Percentiles rank a stretch among this genome's conserved stretches.
Conservation (phyloP, 2,888 invertebrate species). For the Drosophila tripunctata region DNA sequence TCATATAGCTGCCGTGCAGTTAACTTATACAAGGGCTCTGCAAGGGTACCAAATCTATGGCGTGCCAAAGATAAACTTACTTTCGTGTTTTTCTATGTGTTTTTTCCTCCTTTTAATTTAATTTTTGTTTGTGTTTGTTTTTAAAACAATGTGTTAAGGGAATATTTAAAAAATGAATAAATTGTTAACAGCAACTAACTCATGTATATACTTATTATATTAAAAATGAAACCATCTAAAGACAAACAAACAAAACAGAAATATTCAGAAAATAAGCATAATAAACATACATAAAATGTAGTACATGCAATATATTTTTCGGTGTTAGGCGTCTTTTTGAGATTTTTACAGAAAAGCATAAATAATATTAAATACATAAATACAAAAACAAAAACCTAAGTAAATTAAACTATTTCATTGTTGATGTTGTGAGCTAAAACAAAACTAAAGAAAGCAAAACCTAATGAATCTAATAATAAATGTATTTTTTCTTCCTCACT, state of each 20-base stretch:
- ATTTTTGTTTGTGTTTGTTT: constrained; percentile 1
- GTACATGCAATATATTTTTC: constrained; percentile 83
- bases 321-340: constrained; percentile 85
- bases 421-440: constrained; percentile 83
- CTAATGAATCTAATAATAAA: constrained; percentile 35
- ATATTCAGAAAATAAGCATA: constrained; percentile 42
- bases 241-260: constrained; percentile 33
- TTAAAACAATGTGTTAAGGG: constrained; percentile 11
- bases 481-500: constrained; percentile 72
- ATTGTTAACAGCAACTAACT: constrained; percentile 82
- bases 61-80: too few species aligned
- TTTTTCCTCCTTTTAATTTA: too few species aligned
- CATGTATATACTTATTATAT: constrained; percentile 66
- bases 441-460: constrained; percentile 13
- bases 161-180: constrained; percentile 34
- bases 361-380: constrained; percentile 39
- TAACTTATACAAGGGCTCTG: too few species aligned
- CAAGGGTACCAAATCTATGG: too few species aligned
- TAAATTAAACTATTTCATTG: constrained; percentile 80
- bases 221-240: constrained; percentile 54
- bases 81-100: too few species aligned
- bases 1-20: too few species aligned
- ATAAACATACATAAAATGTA: constrained; percentile 68
- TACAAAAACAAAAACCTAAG: constrained; percentile 44
- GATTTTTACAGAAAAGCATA: constrained; percentile 77